These are phyloP conservation scores for Drosophila subquinaria DNA, from an alignment of 2,888 invertebrate species.

Conservation along the genomic window DNA sequence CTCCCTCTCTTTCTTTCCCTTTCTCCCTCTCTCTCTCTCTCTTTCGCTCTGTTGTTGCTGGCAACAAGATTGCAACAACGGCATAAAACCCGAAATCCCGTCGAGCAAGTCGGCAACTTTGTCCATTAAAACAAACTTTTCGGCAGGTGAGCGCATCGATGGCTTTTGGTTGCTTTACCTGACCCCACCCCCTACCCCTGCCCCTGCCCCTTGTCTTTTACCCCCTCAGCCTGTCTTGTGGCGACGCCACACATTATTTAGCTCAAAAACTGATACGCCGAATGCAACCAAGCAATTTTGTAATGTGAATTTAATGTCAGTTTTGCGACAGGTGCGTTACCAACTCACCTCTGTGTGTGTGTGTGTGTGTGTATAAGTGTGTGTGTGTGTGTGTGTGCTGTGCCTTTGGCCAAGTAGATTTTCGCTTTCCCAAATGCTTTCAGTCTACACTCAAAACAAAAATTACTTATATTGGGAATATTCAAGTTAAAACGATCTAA, in stretches of 20 bases:
- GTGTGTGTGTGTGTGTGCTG: constrained; percentile 16
- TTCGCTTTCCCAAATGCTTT: constrained; percentile 49
- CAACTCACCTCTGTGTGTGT: constrained; percentile 35
- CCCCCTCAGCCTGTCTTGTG: neutral
- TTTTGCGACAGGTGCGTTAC: constrained; percentile 76
- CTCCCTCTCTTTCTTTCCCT: neutral
- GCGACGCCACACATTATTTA: constrained; percentile 50
- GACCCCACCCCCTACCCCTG: neutral
- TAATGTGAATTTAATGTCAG: constrained; percentile 79
- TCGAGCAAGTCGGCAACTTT: constrained; percentile 66
- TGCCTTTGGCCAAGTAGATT: constrained; percentile 47
- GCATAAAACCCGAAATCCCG: constrained; percentile 52
- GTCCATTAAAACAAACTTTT: constrained; percentile 77
- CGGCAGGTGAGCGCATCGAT: constrained; percentile 77
- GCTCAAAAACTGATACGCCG: constrained; percentile 74
- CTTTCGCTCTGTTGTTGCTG: neutral
- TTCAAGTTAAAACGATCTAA: too few relatives aligned
- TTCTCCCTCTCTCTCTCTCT: neutral
- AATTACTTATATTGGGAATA: too few relatives aligned
- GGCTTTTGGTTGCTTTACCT: constrained; percentile 54
- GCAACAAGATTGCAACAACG: constrained; percentile 34
- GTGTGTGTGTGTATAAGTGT: constrained; percentile 5
- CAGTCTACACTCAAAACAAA: constrained; percentile 3
- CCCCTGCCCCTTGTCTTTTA: neutral
- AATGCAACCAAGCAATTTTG: constrained; percentile 78